phyloP scores from a whole-genome alignment of 2,797 vertebrate species.

The Cercopithecus mitis region DNA sequence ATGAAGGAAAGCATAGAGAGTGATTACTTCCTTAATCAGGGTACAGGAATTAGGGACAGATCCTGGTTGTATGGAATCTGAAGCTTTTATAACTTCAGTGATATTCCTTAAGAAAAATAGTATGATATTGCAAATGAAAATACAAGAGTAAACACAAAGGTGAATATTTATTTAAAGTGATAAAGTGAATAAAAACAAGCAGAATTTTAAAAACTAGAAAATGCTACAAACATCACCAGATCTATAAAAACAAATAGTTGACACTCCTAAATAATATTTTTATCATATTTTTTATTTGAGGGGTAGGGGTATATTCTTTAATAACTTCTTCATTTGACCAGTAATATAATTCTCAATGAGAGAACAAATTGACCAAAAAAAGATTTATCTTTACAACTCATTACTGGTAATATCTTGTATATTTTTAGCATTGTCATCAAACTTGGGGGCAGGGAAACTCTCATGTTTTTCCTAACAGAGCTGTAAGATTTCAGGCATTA shows the following conservation, averaged over 20 bases:
- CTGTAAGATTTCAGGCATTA: not conserved
- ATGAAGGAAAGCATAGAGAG: not conserved
- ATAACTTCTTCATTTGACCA: not conserved
- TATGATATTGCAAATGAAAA: constrained; percentile 2
- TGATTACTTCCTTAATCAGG: not conserved
- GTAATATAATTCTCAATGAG: not conserved
- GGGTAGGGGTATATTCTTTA: not conserved
- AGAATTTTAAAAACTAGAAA: constrained; percentile 14
- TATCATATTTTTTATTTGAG: not conserved
- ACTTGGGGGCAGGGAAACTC: not conserved
- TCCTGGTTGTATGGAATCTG: not conserved
- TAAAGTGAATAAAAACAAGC: not conserved
- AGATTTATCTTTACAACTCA: not conserved
- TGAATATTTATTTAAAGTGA: not conserved
- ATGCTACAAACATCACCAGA: not conserved
- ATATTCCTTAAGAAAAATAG: constrained; percentile 27
- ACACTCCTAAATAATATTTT: not conserved
- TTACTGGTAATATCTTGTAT: not conserved
- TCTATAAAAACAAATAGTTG: not conserved
- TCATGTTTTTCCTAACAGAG: not conserved
- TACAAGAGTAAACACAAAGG: not conserved
- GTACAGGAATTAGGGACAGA: not conserved
- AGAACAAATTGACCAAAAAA: not conserved
- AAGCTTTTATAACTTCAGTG: not conserved
- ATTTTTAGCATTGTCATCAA: not conserved